phyloP scores from a whole-genome alignment of 2,888 invertebrate species.

The Microctonus aethiopoides region DNA sequence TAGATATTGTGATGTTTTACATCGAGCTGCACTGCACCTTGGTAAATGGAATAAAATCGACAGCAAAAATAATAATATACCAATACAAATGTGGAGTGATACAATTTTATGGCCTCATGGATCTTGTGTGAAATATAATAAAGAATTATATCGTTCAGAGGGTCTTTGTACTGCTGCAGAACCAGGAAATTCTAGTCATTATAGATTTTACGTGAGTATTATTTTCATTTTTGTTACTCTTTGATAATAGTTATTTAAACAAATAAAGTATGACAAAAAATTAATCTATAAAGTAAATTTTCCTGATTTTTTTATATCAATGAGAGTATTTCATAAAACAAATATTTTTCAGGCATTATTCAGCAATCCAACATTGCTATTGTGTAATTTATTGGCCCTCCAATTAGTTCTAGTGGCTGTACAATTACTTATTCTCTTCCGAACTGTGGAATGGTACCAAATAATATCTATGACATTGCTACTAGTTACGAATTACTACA shows the following conservation, averaged over 20 bases:
- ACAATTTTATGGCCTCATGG: slow-evolving; percentile 80
- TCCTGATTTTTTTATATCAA: background rate
- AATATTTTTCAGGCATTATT: slow-evolving; percentile 78
- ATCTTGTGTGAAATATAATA: slow-evolving; percentile 78
- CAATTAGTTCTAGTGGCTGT: slow-evolving; percentile 78
- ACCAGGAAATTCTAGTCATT: slow-evolving; percentile 84
- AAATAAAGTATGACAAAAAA: too few species aligned
- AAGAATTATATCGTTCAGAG: slow-evolving; percentile 80
- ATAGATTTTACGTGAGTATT: slow-evolving; percentile 85
- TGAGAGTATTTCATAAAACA: slow-evolving; percentile 9
- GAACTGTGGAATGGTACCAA: slow-evolving; percentile 91
- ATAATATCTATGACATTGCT: slow-evolving; percentile 86
- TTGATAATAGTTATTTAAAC: slow-evolving; percentile 3
- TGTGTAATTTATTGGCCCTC: slow-evolving; percentile 79
- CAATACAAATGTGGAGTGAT: slow-evolving; percentile 71
- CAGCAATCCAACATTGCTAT: slow-evolving; percentile 83
- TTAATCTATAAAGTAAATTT: too few species aligned
- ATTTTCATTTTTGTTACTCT: background rate
- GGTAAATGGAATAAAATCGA: slow-evolving; percentile 80
- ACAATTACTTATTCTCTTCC: slow-evolving; percentile 82
- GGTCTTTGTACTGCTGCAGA: slow-evolving; percentile 87
- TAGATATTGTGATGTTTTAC: slow-evolving; percentile 87
- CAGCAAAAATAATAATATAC: slow-evolving; percentile 71
- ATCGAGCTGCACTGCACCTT: slow-evolving; percentile 89
- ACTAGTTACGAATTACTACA: slow-evolving; percentile 90